These are phyloP conservation scores for Pristionchus mayeri DNA, from an alignment of 2,888 invertebrate genomes.

Conservation along the genomic window DNA sequence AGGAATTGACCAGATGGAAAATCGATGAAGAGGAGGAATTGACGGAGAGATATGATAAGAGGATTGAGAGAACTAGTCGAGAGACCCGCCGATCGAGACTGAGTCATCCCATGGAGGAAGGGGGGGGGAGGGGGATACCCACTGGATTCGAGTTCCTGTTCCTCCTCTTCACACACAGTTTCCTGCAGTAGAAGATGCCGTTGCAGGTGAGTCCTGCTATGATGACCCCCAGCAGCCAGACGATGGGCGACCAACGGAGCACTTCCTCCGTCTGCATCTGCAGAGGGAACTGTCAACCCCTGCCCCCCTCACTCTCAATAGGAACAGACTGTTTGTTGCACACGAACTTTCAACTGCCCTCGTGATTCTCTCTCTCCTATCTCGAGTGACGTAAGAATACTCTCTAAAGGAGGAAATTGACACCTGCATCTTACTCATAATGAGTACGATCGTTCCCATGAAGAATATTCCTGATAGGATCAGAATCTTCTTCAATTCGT, in stretches of 20 bases:
- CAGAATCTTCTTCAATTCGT: slow-evolving; percentile 49
- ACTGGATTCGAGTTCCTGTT: not conserved
- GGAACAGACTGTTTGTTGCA: not conserved
- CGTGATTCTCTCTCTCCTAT: not conserved
- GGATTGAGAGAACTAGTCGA: not conserved
- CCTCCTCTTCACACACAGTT: slow-evolving; percentile 14
- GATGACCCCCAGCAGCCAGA: slow-evolving; percentile 48
- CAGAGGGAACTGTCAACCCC: not conserved
- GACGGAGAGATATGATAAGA: slow-evolving; percentile 5
- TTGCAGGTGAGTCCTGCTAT: slow-evolving; percentile 45
- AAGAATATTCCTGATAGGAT: slow-evolving; percentile 49
- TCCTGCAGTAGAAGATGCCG: slow-evolving; percentile 40
- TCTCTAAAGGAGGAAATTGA: not conserved
- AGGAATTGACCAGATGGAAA: slow-evolving; percentile 10
- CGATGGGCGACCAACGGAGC: slow-evolving; percentile 47
- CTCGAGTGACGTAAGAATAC: not conserved
- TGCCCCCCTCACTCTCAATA: not conserved
- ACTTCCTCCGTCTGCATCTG: slow-evolving; percentile 48
- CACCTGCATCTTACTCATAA: slow-evolving; percentile 47
- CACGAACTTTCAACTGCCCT: not conserved
- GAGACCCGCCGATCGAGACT: not conserved
- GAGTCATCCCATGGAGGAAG: not conserved
- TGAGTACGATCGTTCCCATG: slow-evolving; percentile 42
- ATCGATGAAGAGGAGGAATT: not conserved
- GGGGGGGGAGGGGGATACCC: not conserved